A percentile compares a stretch with the other conserved stretches of the same genome.
phyloP scores from a whole-genome alignment of 2,113 vertebrate species.

The Bubo scandiacus region DNA sequence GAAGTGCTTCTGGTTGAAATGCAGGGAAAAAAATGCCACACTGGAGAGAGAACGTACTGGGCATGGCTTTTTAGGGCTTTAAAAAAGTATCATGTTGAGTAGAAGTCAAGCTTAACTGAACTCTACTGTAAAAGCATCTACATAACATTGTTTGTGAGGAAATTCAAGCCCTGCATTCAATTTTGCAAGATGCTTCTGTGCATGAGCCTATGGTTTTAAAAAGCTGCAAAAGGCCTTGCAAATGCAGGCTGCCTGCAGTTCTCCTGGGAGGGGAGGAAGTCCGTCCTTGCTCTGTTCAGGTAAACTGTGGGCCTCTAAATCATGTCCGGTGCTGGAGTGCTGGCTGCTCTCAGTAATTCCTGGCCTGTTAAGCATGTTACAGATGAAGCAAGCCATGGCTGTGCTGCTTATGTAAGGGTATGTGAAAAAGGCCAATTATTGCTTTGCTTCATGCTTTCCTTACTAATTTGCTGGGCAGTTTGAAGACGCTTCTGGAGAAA shows the following conservation, averaged over 20 bases:
- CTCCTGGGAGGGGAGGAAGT: not conserved
- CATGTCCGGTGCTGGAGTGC: not conserved
- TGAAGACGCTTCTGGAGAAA: conserved; percentile 79
- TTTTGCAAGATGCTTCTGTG: not conserved
- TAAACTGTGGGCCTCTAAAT: not conserved
- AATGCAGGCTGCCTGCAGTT: not conserved
- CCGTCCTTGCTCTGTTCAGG: not conserved
- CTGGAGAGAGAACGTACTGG: conserved; percentile 84
- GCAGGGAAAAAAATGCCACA: conserved; percentile 74
- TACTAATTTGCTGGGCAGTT: conserved; percentile 49
- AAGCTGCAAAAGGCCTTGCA: not conserved
- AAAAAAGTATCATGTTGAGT: not conserved
- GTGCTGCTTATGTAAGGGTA: not conserved
- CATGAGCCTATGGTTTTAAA: not conserved
- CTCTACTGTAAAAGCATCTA: not conserved
- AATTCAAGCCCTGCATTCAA: not conserved
- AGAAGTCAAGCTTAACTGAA: not conserved
- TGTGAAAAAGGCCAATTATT: not conserved
- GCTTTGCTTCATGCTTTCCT: not conserved
- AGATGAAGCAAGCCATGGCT: not conserved
- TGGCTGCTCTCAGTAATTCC: not conserved
- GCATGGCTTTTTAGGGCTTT: conserved; percentile 62
- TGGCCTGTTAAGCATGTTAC: not conserved
- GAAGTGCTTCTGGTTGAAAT: conserved; percentile 82
- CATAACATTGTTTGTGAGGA: not conserved